These are phyloP conservation scores for Heterohyrax brucei DNA, from an alignment of 2,797 vertebrate genomes.

Conservation along the genomic window DNA sequence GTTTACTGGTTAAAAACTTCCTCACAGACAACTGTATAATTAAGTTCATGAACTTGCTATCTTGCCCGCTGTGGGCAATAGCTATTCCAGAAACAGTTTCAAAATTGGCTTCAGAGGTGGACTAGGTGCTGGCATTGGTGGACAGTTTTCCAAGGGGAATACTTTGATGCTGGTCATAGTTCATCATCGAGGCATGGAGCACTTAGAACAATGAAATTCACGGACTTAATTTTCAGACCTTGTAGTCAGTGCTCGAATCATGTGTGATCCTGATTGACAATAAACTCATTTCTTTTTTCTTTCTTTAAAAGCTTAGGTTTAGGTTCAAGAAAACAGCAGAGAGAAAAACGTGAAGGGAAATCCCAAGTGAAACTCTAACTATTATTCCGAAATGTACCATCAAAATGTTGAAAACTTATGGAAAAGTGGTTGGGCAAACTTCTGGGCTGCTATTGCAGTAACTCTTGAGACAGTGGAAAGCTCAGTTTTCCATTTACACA, in stretches of 20 bases:
- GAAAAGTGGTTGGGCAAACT: background rate
- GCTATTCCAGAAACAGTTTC: too few relatives aligned
- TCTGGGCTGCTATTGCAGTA: background rate
- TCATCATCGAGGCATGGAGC: too few relatives aligned
- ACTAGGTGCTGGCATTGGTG: too few relatives aligned
- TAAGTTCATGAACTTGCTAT: too few relatives aligned
- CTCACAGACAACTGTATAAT: too few relatives aligned
- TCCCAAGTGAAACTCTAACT: background rate
- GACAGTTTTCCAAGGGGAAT: too few relatives aligned
- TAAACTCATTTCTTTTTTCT: background rate
- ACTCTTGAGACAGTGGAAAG: background rate
- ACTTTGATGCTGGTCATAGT: too few relatives aligned
- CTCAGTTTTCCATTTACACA: background rate
- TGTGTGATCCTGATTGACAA: background rate
- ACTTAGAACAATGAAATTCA: too few relatives aligned
- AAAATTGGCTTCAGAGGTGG: too few relatives aligned
- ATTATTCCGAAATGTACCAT: background rate
- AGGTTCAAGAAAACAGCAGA: background rate
- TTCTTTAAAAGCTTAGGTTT: background rate
- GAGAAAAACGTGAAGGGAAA: background rate
- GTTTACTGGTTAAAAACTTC: too few relatives aligned
- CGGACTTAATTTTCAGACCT: too few relatives aligned
- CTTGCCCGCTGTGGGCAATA: too few relatives aligned
- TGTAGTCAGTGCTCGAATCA: conserved; percentile 8
- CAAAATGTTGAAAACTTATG: background rate